Base-by-base conservation (phyloP, 2,113 vertebrate genomes). In the Eublepharis macularius region DNA sequence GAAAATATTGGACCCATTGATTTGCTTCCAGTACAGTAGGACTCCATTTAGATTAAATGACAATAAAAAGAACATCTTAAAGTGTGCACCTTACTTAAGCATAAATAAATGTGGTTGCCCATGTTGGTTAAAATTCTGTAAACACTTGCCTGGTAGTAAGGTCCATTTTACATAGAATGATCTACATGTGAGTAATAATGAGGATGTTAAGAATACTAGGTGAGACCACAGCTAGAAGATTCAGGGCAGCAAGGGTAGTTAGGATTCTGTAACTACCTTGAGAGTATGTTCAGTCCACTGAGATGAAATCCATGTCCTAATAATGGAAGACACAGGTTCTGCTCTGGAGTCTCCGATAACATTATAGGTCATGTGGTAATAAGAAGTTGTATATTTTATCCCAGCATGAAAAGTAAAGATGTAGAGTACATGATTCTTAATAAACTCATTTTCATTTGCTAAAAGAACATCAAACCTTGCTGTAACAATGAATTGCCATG, bases 391-490 rank as follows among this genome's bases (percentile, higher is more conserved):
- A 17, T 57, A 57, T 57, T 57, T 57, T 34, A 14, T 36, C n/a
- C n/a, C n/a, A 69, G 5, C 83, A 24, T 76, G 86, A 17, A 47
- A 89, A 26, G 14, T 88, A 54, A 11, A 57, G 81, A 69, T 83
- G 51, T 4, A 87, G 16, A 0, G 1, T 14, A 0, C 54, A 43
- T 93, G 75, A 90, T 60, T 51, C 49, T 86, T 88, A 81, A 91
- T 94, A 91, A 90, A 16, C 34, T 83, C 45, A 70, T 88, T 92
- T 82, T 90, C 16, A 69, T 87, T 93, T 90, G 7, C 83, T 90
- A 76, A 88, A 91, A 90, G 49, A 79, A 73, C 66, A 43, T 76
- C 29, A 70, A 88, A 70, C 66, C n/a, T 51, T 86, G 3, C 88
- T 49, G 89, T 91, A 4, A 74, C 68, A 70, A 70, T 68, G 39